phyloP scores from a whole-genome alignment of 2,888 invertebrate genomes.

The Mallateleia sp. region DNA sequence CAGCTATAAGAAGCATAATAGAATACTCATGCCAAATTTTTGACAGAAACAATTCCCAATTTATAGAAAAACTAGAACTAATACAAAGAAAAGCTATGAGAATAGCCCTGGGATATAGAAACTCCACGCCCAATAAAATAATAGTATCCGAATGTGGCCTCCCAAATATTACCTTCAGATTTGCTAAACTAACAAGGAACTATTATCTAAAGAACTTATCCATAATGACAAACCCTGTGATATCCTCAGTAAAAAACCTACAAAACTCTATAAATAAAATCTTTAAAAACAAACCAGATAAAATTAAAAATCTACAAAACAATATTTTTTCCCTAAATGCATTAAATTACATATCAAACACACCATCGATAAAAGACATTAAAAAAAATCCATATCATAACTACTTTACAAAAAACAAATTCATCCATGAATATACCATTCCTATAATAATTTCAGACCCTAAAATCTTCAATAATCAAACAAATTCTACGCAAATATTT shows the following conservation, averaged over 20 bases:
- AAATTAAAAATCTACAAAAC: no score
- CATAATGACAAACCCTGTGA: neutral
- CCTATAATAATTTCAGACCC: no score
- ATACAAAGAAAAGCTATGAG: neutral
- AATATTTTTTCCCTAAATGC: no score
- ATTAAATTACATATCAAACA: no score
- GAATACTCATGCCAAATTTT: neutral
- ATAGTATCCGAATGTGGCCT: neutral
- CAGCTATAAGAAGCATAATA: neutral
- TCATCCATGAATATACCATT: no score
- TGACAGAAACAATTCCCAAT: neutral
- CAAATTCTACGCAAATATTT: no score
- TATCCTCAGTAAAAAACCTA: neutral
- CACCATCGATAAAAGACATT: no score
- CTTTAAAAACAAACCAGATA: no score
- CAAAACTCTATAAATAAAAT: neutral
- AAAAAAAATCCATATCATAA: no score
- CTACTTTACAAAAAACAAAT: no score
- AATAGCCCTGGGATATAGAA: neutral
- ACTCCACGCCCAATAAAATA: neutral
- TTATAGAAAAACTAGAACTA: neutral
- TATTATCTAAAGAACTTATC: neutral
- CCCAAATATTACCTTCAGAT: neutral
- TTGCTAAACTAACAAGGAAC: neutral
- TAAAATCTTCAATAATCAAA: neutral